Evolutionary conservation across 2,113 vertebrate species (phyloP).

Genomic region (Aythya baeri): DNA sequence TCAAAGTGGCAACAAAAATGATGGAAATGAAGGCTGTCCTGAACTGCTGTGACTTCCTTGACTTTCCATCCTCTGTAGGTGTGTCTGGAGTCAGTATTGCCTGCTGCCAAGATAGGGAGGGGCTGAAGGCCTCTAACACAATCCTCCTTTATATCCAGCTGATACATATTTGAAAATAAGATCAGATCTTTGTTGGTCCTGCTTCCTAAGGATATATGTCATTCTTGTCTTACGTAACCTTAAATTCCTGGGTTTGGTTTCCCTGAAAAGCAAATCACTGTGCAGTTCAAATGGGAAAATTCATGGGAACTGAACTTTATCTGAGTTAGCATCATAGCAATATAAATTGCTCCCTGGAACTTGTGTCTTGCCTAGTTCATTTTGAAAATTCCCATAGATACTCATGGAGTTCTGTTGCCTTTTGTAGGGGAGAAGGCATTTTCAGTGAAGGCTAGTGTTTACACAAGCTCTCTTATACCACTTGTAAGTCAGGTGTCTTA

Average conservation of each 20-base stretch:
- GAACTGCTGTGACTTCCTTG: neutral
- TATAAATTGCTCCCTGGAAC: neutral
- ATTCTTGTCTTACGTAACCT: neutral
- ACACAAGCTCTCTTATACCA: neutral
- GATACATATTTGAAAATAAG: neutral
- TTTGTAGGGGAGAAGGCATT: neutral
- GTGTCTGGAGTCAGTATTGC: neutral
- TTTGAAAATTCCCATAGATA: neutral
- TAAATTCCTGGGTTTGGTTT: constrained; percentile 1
- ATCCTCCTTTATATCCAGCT: neutral
- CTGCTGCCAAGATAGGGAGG: neutral
- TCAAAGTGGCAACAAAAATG: neutral
- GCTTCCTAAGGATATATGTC: neutral
- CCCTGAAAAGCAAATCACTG: neutral
- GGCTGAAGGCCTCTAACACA: neutral
- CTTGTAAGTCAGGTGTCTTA: neutral
- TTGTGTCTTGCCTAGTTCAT: neutral
- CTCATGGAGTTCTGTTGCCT: neutral
- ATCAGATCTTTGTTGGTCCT: neutral
- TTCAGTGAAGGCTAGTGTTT: neutral
- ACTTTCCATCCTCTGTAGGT: neutral
- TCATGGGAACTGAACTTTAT: neutral
- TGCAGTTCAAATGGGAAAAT: neutral
- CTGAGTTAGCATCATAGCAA: neutral
- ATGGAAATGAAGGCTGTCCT: neutral